Percentiles rank a stretch among this genome's conserved stretches.
Evolutionary conservation across 2,888 invertebrate genomes (phyloP).

Genomic region (Caenorhabditis sp.): DNA sequence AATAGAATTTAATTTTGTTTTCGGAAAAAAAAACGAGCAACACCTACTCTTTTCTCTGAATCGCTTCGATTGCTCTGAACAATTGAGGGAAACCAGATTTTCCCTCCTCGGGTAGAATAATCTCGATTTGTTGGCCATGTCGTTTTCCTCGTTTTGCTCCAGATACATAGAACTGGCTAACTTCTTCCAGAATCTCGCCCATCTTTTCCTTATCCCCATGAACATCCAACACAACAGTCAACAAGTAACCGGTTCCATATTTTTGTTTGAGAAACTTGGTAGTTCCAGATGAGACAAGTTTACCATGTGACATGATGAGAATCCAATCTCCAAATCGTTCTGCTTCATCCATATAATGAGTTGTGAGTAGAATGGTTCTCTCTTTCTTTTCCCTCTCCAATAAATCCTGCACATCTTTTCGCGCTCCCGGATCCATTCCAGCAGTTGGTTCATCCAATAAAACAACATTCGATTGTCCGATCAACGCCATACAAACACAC

Average conservation of each 20-base stretch:
- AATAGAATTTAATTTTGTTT: slow-evolving; percentile 1
- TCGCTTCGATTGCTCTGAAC: slow-evolving; percentile 32
- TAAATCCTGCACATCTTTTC: slow-evolving; percentile 45
- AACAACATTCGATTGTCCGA: slow-evolving; percentile 55
- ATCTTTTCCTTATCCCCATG: slow-evolving; percentile 20
- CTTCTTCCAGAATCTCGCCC: slow-evolving; percentile 11
- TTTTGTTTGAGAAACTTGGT: slow-evolving; percentile 57
- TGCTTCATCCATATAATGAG: slow-evolving; percentile 66
- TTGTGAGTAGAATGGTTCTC: slow-evolving; percentile 7
- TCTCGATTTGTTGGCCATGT: slow-evolving; percentile 43
- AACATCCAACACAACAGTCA: slow-evolving; percentile 50
- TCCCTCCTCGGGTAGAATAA: slow-evolving; percentile 26
- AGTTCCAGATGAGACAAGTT: slow-evolving; percentile 57
- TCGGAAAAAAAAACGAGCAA: no score
- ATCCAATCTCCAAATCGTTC: slow-evolving; percentile 66
- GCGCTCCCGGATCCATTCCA: slow-evolving; percentile 53
- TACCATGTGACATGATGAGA: slow-evolving; percentile 64
- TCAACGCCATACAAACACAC: slow-evolving; percentile 65
- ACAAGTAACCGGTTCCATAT: slow-evolving; percentile 64
- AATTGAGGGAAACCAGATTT: slow-evolving; percentile 18
- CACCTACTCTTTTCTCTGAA: slow-evolving; percentile 23
- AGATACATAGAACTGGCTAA: slow-evolving; percentile 20
- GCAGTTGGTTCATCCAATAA: slow-evolving; percentile 63
- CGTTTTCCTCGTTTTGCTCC: slow-evolving; percentile 27
- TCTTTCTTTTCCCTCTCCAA: slow-evolving; percentile 46